Conservation (phyloP, 2,888 invertebrate species). For the Silvanus unidentatus region DNA sequence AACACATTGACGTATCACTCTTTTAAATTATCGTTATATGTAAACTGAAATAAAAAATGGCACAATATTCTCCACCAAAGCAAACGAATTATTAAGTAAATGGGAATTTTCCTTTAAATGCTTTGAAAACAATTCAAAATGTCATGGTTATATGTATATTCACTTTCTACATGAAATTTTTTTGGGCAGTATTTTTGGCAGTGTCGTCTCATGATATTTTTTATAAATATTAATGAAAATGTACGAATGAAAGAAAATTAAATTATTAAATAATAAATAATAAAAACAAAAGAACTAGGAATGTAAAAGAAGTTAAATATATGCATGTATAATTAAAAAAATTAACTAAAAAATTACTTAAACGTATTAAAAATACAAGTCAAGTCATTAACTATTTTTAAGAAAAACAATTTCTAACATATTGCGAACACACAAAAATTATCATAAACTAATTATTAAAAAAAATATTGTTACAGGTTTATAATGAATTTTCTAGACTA, state of each 20-base stretch:
- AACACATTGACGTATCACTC: neutral
- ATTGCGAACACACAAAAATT: conserved; percentile 38
- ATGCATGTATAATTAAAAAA: conserved; percentile 4
- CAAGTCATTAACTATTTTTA: no score
- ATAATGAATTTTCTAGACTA: conserved; percentile 26
- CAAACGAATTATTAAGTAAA: neutral
- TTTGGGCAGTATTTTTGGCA: conserved; percentile 30
- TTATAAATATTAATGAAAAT: neutral
- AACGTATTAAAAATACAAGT: no score
- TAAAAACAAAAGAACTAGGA: neutral
- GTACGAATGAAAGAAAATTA: neutral
- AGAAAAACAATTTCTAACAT: conserved; percentile 11
- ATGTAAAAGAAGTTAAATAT: neutral
- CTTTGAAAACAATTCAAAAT: neutral
- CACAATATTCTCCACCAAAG: neutral
- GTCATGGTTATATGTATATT: conserved; percentile 1
- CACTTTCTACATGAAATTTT: conserved; percentile 5
- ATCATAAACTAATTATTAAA: conserved; percentile 26
- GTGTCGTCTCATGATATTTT: conserved; percentile 14
- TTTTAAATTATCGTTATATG: no score
- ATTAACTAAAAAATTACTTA: conserved; percentile 1
- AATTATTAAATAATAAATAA: neutral
- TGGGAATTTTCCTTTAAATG: neutral
- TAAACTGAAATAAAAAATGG: no score
- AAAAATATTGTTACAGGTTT: conserved; percentile 27